phyloP scores from a whole-genome alignment of 1,140 invertebrate species.

The Lepidurus couesii region DNA sequence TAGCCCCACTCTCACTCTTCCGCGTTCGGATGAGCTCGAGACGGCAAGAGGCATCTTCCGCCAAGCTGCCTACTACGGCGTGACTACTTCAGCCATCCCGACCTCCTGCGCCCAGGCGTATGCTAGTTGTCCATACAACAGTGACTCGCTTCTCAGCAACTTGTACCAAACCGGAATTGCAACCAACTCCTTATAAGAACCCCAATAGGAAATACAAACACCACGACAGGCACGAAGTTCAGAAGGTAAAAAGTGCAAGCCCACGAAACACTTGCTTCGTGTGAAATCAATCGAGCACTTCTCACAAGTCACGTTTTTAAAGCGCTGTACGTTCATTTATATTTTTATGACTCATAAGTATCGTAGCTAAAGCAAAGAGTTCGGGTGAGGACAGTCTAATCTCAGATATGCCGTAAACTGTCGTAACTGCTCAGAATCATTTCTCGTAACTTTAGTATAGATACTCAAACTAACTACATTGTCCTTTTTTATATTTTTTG shows the following conservation, averaged over 20 bases:
- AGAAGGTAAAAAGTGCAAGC: not conserved
- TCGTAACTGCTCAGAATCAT: not conserved
- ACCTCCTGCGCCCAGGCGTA: not conserved
- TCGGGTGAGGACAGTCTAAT: not conserved
- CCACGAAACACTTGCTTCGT: not conserved
- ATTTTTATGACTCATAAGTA: not conserved
- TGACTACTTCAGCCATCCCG: constrained; percentile 9
- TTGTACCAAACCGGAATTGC: not conserved
- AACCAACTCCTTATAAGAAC: not conserved
- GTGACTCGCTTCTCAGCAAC: not conserved
- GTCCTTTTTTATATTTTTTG: not conserved
- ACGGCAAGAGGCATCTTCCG: not conserved
- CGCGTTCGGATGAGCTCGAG: not conserved
- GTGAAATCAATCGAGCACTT: constrained; percentile 2
- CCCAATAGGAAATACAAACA: not conserved
- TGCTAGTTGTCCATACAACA: not conserved
- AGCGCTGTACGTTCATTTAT: not conserved
- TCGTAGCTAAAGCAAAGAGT: no score
- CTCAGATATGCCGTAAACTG: not conserved
- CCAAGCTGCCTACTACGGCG: not conserved
- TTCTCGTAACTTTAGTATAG: not conserved
- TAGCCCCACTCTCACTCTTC: constrained; percentile 13
- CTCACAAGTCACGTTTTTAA: not conserved
- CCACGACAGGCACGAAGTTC: not conserved
- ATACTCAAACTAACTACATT: not conserved